These are phyloP conservation scores for Tineola bisselliella DNA, from an alignment of 2,888 invertebrate genomes.

Conservation along the genomic window DNA sequence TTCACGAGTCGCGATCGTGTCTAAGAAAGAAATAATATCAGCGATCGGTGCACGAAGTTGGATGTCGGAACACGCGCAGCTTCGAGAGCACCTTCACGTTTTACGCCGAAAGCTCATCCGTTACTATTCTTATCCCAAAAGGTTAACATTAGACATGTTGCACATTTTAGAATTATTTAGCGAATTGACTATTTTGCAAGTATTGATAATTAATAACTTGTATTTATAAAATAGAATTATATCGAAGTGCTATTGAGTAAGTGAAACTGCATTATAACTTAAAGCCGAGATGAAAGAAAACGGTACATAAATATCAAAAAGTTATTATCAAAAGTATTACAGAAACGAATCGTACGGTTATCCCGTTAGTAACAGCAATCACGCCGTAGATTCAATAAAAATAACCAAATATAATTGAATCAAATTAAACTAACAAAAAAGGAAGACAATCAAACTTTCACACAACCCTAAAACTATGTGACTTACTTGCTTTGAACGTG, in stretches of 20 bases:
- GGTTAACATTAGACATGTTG: conserved; percentile 15
- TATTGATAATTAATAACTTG: too few species aligned
- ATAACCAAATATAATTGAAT: conserved; percentile 10
- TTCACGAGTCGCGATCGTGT: conserved; percentile 50
- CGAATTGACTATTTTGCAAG: too few species aligned
- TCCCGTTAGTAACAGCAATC: not conserved
- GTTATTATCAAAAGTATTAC: not conserved
- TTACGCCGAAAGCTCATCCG: conserved; percentile 25
- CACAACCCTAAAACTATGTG: not conserved
- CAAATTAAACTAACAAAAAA: conserved; percentile 1
- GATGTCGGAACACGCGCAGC: conserved; percentile 24
- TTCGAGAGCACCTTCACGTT: conserved; percentile 14
- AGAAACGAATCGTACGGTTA: not conserved
- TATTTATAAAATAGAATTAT: too few species aligned
- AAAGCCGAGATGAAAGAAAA: not conserved
- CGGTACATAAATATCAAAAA: conserved; percentile 2
- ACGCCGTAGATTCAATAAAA: conserved; percentile 16
- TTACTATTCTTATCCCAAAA: conserved; percentile 23
- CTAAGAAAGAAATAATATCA: conserved; percentile 46
- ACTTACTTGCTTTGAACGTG: conserved; percentile 65
- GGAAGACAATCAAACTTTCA: not conserved
- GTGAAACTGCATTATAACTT: not conserved
- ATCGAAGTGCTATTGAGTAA: not conserved
- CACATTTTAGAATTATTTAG: conserved; percentile 8
- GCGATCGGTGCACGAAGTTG: conserved; percentile 48